Percentiles rank a stretch among this genome's conserved stretches.
Conservation (phyloP, 2,888 invertebrate genomes). For the Diaperis boleti region DNA sequence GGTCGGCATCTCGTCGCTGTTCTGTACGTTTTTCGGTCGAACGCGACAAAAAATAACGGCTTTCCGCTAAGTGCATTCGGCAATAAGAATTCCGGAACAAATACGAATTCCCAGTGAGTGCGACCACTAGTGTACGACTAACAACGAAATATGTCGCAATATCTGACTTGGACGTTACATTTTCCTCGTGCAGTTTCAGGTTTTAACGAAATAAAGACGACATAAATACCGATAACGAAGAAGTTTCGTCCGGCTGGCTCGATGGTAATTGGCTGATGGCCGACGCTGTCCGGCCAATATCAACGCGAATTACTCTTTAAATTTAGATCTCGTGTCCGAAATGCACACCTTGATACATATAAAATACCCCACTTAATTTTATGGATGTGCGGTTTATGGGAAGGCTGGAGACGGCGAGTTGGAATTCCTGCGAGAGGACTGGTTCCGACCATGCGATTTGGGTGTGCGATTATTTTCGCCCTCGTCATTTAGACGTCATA, state of each 20-base stretch:
- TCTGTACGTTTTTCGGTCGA: conserved; percentile 14
- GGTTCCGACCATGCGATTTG: not conserved
- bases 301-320: conserved; percentile 41
- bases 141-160: conserved; percentile 43
- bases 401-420: not conserved
- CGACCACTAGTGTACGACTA: conserved; percentile 41
- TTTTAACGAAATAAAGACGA: conserved; percentile 41
- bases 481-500: too few relatives aligned
- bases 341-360: conserved; percentile 41
- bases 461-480: too few relatives aligned
- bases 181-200: conserved; percentile 39
- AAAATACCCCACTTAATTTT: conserved; percentile 39
- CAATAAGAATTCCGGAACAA: conserved; percentile 42
- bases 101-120: conserved; percentile 40
- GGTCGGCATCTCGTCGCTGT: conserved; percentile 3
- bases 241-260: conserved; percentile 41
- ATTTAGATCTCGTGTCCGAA: conserved; percentile 42
- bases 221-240: conserved; percentile 44
- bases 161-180: conserved; percentile 40
- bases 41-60: conserved; percentile 36
- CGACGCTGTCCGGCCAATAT: conserved; percentile 40
- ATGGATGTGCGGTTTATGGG: conserved; percentile 8
- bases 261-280: conserved; percentile 39
- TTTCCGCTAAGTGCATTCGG: conserved; percentile 41
- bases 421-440: not conserved